A percentile compares a stretch with the other conserved stretches of the same genome.
Evolutionary conservation across 2,888 invertebrate genomes (phyloP).

Genomic region (Spatulosminthurus flaviceps): DNA sequence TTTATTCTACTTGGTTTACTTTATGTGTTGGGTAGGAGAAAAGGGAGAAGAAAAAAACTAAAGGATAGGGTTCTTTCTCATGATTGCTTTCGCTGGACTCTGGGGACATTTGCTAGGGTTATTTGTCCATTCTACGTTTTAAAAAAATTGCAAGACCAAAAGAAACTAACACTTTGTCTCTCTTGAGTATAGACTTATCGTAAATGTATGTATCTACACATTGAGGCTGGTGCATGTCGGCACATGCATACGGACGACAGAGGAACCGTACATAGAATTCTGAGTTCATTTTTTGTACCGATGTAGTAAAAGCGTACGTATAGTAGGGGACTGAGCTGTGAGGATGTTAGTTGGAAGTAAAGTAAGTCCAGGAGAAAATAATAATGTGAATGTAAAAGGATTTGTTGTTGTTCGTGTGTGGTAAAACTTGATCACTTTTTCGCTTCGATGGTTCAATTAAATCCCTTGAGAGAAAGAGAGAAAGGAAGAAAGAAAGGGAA

Average conservation of each 20-base stretch:
- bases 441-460: slow-evolving; percentile 48
- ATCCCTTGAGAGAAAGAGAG: slow-evolving; percentile 43
- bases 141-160: background rate
- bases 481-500: background rate
- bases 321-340: background rate
- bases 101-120: slow-evolving; percentile 12
- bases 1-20: slow-evolving; percentile 49
- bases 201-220: background rate
- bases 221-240: no score
- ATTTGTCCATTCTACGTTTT: slow-evolving; percentile 27
- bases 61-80: slow-evolving; percentile 13
- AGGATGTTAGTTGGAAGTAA: background rate
- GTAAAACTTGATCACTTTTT: slow-evolving; percentile 55
- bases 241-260: background rate
- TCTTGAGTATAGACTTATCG: background rate
- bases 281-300: background rate
- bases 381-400: slow-evolving; percentile 45
- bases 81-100: slow-evolving; percentile 19
- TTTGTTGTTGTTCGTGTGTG: slow-evolving; percentile 44
- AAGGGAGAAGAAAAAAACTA: background rate
- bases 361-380: slow-evolving; percentile 27
- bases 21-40: slow-evolving; percentile 23
- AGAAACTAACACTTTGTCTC: slow-evolving; percentile 25
- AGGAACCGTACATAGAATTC: background rate
- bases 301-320: slow-evolving; percentile 29